A percentile compares a stretch with the other conserved stretches of the same genome.
Conservation (phyloP, 2,113 vertebrate genomes). For the Fulica atra region DNA sequence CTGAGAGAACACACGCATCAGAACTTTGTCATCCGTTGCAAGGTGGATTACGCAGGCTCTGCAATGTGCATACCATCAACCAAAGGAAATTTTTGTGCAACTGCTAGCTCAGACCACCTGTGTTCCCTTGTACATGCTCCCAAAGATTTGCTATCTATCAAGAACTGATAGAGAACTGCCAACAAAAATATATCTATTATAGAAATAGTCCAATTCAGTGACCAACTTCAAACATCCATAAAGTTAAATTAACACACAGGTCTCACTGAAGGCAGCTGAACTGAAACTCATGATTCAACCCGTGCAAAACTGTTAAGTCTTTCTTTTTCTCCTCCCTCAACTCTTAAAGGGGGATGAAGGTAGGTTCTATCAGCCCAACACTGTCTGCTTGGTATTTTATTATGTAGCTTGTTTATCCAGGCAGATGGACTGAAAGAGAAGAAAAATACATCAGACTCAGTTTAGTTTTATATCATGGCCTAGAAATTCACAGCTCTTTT, state of each 20-base stretch:
- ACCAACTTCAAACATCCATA: background rate
- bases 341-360: background rate
- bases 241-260: background rate
- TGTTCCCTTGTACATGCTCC: background rate
- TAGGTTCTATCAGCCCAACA: rapidly evolving
- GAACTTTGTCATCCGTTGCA: background rate
- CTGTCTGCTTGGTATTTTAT: background rate
- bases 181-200: background rate
- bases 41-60: background rate
- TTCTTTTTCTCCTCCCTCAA: background rate
- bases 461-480: background rate
- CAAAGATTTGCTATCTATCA: background rate
- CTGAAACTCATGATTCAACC: background rate
- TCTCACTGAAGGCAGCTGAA: background rate
- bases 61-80: background rate
- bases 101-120: background rate
- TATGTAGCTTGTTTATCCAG: background rate
- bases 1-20: background rate
- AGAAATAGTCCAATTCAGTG: background rate
- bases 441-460: background rate
- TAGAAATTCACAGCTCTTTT: background rate
- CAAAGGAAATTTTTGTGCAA: background rate
- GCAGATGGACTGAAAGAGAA: background rate
- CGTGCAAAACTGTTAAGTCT: background rate
- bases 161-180: background rate